Conservation (phyloP, 2,797 vertebrate genomes). For the Psittacula echo region DNA sequence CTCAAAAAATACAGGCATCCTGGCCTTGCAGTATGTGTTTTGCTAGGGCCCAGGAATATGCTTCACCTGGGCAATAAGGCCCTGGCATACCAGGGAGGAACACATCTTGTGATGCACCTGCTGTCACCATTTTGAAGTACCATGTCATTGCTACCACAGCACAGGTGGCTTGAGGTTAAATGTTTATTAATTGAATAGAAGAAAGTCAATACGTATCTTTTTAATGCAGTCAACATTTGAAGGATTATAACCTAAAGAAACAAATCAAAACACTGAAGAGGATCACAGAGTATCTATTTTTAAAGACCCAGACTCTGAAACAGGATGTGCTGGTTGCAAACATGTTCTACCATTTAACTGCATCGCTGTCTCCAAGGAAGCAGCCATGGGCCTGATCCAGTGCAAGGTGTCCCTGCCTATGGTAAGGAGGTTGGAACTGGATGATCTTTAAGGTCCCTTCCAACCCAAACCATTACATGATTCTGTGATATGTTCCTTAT, state of each 20-base stretch:
- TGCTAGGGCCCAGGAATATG: not conserved
- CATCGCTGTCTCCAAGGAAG: not conserved
- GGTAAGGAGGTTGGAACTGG: not conserved
- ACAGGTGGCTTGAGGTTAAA: not conserved
- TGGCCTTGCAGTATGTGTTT: not conserved
- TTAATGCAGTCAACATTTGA: not conserved
- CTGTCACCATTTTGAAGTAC: not conserved
- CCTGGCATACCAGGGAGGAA: not conserved
- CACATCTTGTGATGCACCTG: not conserved
- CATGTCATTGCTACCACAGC: not conserved
- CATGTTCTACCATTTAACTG: not conserved
- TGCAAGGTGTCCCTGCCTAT: not conserved
- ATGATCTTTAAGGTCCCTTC: not conserved
- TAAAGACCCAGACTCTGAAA: not conserved
- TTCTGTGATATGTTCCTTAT: not conserved
- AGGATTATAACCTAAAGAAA: not conserved
- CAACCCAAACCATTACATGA: not conserved
- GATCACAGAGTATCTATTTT: not conserved
- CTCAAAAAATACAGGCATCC: not conserved
- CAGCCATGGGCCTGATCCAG: not conserved
- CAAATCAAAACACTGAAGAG: not conserved
- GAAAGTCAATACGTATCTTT: not conserved
- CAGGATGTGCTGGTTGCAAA: not conserved
- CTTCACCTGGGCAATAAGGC: not conserved
- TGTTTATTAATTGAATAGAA: not conserved